Evolutionary conservation across 2,888 invertebrate species (phyloP), one percentile per base, ranked within the genome.

Genomic region (Deroplatys truncata): DNA sequence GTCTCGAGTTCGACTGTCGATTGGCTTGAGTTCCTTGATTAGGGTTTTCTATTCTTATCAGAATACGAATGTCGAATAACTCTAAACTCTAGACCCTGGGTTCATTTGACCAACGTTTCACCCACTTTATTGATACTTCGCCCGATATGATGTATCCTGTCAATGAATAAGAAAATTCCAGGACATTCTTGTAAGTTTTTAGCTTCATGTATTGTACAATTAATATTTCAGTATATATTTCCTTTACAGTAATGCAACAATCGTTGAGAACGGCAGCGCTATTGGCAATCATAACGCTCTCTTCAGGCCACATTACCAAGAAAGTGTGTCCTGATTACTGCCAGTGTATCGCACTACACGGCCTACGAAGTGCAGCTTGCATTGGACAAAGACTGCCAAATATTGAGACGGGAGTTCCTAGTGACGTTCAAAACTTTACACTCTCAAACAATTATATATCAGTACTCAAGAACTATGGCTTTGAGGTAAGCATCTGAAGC

Each of bases 401-500:
- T 29, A 87, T 89, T 25, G 84, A 89, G 10, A 84, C 89, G 28
- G 87, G 72, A 82, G 89, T 82, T 72, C 89, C 89, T 28, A 35
- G n/a, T n/a, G 72, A 82, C n/a, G 92, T 93, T 8, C 92, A 93
- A 90, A 93, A 92, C 5, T 91, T 93, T 89, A 93, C 93, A 91
- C 91, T 93, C 31, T 93, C 92, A 88, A 92, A 93, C 90, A 93
- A 93, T 90, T 92, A 92, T n/a, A 92, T 93, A 90, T 91, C 92
- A 29, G 86, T 91, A 29, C 90, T 93, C 72, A 91, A 88, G 35
- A 92, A 92, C 88, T 91, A 91, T 82, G 92, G 93, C 85, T 90
- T 93, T 13, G 91, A 92, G 82, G 87, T 87, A 86, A 86, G 91
- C 93, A 93, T 28, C 25, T n/a, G 91, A 92, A 92, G 92, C 9